phyloP scores from a whole-genome alignment of 1,140 invertebrate species.

The Anastatus disparis region DNA sequence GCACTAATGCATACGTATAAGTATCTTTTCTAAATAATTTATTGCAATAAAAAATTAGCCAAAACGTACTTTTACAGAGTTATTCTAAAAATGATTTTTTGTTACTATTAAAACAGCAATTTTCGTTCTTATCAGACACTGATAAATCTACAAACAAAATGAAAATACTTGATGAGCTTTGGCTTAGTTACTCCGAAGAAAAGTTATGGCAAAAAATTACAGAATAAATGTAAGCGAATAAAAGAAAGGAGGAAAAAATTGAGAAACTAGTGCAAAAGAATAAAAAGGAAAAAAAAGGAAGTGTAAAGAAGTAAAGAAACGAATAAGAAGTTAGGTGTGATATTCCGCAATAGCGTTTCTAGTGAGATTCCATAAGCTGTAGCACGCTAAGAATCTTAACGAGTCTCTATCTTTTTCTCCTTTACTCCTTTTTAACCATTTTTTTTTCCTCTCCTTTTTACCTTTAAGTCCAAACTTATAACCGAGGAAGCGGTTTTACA shows the following conservation, averaged over 20 bases:
- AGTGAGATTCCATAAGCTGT: neutral
- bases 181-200: too few species aligned
- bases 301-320: neutral
- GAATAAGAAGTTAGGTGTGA: neutral
- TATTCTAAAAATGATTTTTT: too few species aligned
- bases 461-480: conserved; percentile 13
- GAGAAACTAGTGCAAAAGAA: neutral
- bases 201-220: conserved; percentile 15
- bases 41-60: too few species aligned
- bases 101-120: too few species aligned
- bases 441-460: neutral
- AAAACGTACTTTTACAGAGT: too few species aligned
- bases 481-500: conserved; percentile 11
- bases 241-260: too few species aligned
- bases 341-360: neutral
- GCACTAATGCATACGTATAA: too few species aligned
- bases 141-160: too few species aligned
- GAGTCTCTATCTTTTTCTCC: conserved; percentile 8
- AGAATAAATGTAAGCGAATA: conserved; percentile 3
- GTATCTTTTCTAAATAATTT: too few species aligned
- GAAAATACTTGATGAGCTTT: too few species aligned
- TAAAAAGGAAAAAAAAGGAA: neutral
- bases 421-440: conserved; percentile 1
- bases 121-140: too few species aligned
- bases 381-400: conserved; percentile 28